Base-by-base conservation (phyloP, 2,888 invertebrate species). In the Xestia rhomboidea region DNA sequence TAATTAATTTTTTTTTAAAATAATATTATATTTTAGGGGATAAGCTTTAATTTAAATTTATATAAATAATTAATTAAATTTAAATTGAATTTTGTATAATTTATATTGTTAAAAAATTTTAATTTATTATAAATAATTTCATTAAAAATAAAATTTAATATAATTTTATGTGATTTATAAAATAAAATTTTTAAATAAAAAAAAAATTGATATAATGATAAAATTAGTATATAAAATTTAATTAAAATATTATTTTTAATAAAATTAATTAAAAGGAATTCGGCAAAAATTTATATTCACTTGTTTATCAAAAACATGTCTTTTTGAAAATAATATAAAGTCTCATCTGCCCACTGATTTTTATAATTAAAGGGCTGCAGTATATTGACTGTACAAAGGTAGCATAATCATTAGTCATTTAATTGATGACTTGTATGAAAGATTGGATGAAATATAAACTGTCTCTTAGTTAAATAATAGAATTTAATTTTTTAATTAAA, bases 221-320 rank as follows among this genome's bases (percentile, higher is more conserved):
- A 94, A 97, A 97, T 97, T 97, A 97, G 97, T 97, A 97, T 96
- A 95, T 93, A n/a, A 91, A 60, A 5, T 77, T 88, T 92, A 13
- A 8, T 24, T 73, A 91, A 90, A 85, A 7, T 89, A 90, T 90
- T 87, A 84, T 74, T 88, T 88, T 88, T 89, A 90, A 88, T 62
- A 93, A 90, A 96, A 91, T 91, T 97, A 95, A 95, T 91, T 90
- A 87, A 95, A 97, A 97, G 96, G 96, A 97, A 97, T 95, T 97
- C 96, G 97, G 97, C 97, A 97, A 97, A 97, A 91, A 86, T 94
- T 92, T 93, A 96, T 97, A 94, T 97, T 97, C 97, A 97, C 97
- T 97, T 98, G 98, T 98, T 98, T 98, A 98, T 95, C 97, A 98
- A 98, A 98, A 98, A 98, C 97, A 98, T 98, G 97, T 97, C 97